phyloP scores from a whole-genome alignment of 1,140 invertebrate genomes.

The Aphaenogaster ashmeadi region DNA sequence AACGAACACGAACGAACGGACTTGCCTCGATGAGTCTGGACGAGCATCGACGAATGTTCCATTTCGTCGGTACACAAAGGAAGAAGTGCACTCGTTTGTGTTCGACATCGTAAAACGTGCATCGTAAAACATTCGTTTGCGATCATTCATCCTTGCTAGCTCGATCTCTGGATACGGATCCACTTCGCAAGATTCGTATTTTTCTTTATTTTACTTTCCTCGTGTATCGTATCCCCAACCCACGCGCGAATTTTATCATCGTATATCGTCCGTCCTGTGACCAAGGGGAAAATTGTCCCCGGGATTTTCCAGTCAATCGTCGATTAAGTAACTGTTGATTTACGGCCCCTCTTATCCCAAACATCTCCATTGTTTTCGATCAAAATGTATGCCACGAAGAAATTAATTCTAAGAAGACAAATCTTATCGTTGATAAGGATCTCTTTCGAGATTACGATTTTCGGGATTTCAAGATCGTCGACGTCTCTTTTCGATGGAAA shows the following conservation, averaged over 20 bases:
- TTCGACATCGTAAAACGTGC: neutral
- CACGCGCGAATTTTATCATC: neutral
- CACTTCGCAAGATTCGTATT: neutral
- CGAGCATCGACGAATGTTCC: neutral
- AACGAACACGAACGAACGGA: neutral
- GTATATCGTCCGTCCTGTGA: neutral
- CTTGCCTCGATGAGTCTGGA: neutral
- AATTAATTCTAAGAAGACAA: neutral
- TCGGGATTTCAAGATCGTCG: neutral
- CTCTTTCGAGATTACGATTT: conserved; percentile 10
- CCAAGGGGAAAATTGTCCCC: neutral
- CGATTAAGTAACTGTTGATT: conserved; percentile 4
- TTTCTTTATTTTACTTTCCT: neutral
- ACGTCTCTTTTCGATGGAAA: neutral
- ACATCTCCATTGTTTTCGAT: conserved; percentile 1
- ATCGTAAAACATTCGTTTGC: neutral
- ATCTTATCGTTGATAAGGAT: conserved; percentile 10
- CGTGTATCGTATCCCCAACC: neutral
- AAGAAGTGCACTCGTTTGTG: neutral
- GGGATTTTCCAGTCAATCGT: neutral
- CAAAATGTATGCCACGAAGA: neutral
- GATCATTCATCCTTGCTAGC: neutral
- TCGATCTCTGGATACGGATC: neutral
- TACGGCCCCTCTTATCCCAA: neutral
- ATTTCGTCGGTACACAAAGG: neutral